phyloP scores from a whole-genome alignment of 2,113 vertebrate genomes.

The Leucoraja erinaceus region DNA sequence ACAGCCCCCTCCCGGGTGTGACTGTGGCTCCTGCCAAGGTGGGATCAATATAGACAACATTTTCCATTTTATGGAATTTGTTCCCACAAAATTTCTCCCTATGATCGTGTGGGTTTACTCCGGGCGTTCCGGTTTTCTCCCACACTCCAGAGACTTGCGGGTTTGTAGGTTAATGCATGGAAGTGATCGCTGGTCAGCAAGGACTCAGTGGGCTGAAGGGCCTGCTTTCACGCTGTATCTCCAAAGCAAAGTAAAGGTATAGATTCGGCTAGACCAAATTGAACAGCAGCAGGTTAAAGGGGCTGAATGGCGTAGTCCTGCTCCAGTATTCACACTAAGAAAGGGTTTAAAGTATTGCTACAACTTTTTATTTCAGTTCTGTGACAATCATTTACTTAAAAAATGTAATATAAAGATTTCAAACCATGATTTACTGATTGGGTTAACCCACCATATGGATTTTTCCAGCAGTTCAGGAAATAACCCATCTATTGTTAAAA shows the following conservation, averaged over 20 bases:
- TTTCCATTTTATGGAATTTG: not conserved
- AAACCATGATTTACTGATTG: conserved; percentile 23
- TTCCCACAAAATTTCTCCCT: not conserved
- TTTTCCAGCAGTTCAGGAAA: conserved; percentile 21
- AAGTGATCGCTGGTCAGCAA: too few species aligned
- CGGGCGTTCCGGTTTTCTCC: too few species aligned
- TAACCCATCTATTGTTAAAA: conserved; percentile 21
- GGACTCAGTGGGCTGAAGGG: too few species aligned
- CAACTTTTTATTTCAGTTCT: not conserved
- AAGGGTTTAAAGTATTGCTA: not conserved
- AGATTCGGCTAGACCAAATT: not conserved
- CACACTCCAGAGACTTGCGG: too few species aligned
- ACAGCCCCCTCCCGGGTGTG: too few species aligned
- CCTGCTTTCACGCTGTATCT: too few species aligned
- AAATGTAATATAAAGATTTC: conserved; percentile 18
- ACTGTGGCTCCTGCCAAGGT: not conserved
- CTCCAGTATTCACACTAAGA: not conserved
- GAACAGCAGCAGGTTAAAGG: not conserved
- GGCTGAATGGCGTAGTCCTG: not conserved
- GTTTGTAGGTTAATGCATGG: too few species aligned
- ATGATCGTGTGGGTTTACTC: too few species aligned
- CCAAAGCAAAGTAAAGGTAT: too few species aligned
- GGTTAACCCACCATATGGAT: conserved; percentile 29
- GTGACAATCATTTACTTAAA: not conserved
- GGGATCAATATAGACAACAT: not conserved